Percentiles rank a stretch among this genome's conserved stretches.
Conservation (phyloP, 2,797 vertebrate species). For the Eptatretus atami region DNA sequence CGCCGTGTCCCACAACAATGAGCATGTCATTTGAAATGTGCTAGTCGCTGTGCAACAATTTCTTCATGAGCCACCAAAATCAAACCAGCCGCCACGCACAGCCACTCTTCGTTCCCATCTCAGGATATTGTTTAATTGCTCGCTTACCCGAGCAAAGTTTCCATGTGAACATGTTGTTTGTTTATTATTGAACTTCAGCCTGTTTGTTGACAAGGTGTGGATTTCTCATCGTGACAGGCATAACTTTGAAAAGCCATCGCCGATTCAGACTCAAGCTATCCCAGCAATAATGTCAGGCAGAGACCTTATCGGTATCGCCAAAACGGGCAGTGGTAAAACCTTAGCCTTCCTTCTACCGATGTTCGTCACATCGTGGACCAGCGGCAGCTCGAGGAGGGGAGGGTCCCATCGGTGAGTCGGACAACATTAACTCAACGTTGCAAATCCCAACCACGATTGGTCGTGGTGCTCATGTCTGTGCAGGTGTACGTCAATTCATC, state of each 20-base stretch:
- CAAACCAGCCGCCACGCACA: too few species aligned
- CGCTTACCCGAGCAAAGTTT: too few species aligned
- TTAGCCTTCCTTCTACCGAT: conserved; percentile 89
- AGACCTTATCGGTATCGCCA: conserved; percentile 86
- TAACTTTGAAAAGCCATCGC: conserved; percentile 73
- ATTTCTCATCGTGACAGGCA: conserved; percentile 20
- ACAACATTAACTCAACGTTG: too few species aligned
- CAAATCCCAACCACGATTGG: too few species aligned
- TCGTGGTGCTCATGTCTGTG: too few species aligned
- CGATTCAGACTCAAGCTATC: conserved; percentile 81
- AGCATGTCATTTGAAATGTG: conserved; percentile 10
- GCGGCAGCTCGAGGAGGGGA: conserved; percentile 64
- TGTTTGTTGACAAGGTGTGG: not conserved
- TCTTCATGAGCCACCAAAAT: too few species aligned
- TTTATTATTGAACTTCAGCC: not conserved
- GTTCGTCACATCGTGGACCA: conserved; percentile 97
- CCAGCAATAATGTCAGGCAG: conserved; percentile 79
- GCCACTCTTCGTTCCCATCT: too few species aligned
- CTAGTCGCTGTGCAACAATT: too few species aligned
- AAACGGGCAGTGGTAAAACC: conserved; percentile 91
- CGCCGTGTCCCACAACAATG: too few species aligned
- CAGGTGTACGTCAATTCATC: too few species aligned
- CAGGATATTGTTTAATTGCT: too few species aligned
- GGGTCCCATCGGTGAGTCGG: conserved; percentile 44
- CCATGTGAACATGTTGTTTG: not conserved